Evolutionary conservation across 2,888 invertebrate species (phyloP).

Genomic region (Harpalus rubripes): DNA sequence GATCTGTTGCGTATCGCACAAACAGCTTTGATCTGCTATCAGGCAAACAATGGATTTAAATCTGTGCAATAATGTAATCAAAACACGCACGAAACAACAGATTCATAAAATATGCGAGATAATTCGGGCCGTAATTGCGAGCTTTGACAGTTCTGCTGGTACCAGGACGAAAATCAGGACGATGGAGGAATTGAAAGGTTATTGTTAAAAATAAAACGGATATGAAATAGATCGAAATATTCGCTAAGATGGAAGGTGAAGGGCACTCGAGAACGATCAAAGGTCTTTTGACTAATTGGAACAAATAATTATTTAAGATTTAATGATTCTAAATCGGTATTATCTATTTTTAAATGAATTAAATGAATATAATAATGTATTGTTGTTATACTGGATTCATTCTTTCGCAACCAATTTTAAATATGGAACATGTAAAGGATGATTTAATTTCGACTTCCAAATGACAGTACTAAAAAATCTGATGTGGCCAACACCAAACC

Average conservation of each 20-base stretch:
- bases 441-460: too few species aligned
- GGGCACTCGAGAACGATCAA: neutral
- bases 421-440: too few species aligned
- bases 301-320: too few species aligned
- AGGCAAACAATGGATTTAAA: neutral
- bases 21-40: constrained; percentile 3
- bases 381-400: too few species aligned
- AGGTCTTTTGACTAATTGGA: too few species aligned
- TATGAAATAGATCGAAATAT: neutral
- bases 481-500: too few species aligned
- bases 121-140: neutral
- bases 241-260: neutral
- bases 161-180: neutral
- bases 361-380: too few species aligned
- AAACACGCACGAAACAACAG: constrained; percentile 5
- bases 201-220: neutral
- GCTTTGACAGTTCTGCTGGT: neutral
- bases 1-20: neutral
- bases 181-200: neutral
- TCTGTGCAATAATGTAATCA: neutral
- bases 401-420: too few species aligned
- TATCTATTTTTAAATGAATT: too few species aligned
- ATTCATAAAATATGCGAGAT: constrained; percentile 2
- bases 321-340: too few species aligned
- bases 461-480: too few species aligned